Conservation (phyloP, 1,140 invertebrate genomes). For the Holcopasites calliopsidis region DNA sequence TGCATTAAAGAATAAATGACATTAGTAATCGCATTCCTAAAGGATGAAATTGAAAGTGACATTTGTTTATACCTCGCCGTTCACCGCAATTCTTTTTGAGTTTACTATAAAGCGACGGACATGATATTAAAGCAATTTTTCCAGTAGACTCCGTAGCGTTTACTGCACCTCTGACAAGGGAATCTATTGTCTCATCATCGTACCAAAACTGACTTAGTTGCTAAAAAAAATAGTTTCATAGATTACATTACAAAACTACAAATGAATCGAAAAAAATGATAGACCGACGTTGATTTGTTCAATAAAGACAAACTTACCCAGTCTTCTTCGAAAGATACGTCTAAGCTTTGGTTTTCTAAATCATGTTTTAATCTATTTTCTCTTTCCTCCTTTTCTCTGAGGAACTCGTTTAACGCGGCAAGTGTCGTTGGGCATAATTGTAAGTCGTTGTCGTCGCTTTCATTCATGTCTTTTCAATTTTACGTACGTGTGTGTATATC, state of each 20-base stretch:
- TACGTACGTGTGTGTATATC: background rate
- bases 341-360: conserved; percentile 75
- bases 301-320: conserved; percentile 83
- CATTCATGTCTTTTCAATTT: conserved; percentile 58
- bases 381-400: conserved; percentile 85
- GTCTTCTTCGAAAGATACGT: conserved; percentile 87
- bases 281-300: conserved; percentile 2
- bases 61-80: conserved; percentile 71
- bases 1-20: conserved; percentile 73
- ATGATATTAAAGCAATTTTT: conserved; percentile 92
- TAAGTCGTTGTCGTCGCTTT: conserved; percentile 82
- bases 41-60: conserved; percentile 3
- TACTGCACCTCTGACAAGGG: conserved; percentile 84
- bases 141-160: conserved; percentile 79
- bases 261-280: conserved; percentile 2
- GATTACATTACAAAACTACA: conserved; percentile 35
- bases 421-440: conserved; percentile 87
- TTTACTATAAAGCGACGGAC: conserved; percentile 90
- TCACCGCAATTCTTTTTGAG: conserved; percentile 80
- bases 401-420: conserved; percentile 90
- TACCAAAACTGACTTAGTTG: conserved; percentile 99
- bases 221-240: conserved; percentile 80
- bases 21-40: background rate
- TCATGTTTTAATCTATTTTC: conserved; percentile 79
- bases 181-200: conserved; percentile 86